Evolutionary conservation across 2,113 vertebrate species (phyloP), one percentile per base, ranked within the genome.

Genomic region (Eurypyga helias): DNA sequence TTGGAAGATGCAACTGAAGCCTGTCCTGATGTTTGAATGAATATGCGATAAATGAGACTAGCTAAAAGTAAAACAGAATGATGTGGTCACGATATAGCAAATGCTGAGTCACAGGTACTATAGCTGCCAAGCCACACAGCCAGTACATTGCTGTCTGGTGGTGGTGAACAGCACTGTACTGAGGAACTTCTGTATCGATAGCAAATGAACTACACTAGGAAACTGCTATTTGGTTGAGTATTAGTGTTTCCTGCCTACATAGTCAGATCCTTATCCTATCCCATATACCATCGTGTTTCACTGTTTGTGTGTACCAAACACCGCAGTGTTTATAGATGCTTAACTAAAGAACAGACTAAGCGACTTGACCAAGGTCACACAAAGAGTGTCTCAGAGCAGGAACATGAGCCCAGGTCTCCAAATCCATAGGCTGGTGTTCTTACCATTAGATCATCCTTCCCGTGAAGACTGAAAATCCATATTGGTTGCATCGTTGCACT

Each of bases 381-480:
- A 62, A 7, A 21, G 61, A 65, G 41, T 88, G 66, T 64, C n/a
- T 90, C 17, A 3, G 66, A 92, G 71, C 9, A 64, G 61, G 38
- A 90, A n/a, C 83, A 20, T 3, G 48, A 84, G 61, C 60, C 16
- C 29, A 41, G 67, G 26, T 76, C 69, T 90, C 48, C 51, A 29
- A 88, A 95, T 75, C 41, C 34, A 51, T 7, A 0, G 13, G 24
- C 49, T 87, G 36, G 49, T 90, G 82, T 83, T 75, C 75, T 89
- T 43, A 41, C 81, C 62, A 20, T 72, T 61, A 76, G 89, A 61
- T 91, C 81, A 95, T 65, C 89, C 81, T 95, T 95, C 72, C 95
- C 13, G 3, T 34, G 61, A 72, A 85, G 89, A 89, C 95, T 94
- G 89, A 92, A 96, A 97, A 96, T 95, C 96, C 89, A 89, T 96